Conservation (phyloP, 2,113 vertebrate species). For the Anas platyrhynchos region DNA sequence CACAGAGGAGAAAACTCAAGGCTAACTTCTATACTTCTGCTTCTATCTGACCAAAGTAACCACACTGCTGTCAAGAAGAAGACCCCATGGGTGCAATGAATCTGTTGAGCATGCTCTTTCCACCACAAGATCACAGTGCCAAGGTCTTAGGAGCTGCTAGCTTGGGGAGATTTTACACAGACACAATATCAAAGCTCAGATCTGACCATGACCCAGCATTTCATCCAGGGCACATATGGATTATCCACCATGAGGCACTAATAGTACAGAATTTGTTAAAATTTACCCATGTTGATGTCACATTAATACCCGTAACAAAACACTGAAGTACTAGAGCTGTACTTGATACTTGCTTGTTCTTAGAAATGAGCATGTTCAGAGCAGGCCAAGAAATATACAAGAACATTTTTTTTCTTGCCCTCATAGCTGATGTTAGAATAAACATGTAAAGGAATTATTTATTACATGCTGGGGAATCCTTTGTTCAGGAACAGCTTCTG, state of each 20-base stretch:
- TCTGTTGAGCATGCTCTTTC: not conserved
- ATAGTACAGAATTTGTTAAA: not conserved
- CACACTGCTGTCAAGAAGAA: accelerated
- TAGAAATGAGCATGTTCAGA: not conserved
- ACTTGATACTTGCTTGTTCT: not conserved
- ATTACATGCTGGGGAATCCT: not conserved
- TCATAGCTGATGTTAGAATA: not conserved
- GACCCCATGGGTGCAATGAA: not conserved
- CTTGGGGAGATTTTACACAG: not conserved
- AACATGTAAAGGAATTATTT: not conserved
- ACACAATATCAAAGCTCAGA: not conserved
- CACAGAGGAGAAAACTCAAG: not conserved
- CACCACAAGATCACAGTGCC: not conserved
- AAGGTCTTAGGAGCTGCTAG: not conserved
- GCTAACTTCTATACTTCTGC: not conserved
- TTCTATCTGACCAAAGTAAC: not conserved
- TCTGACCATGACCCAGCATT: accelerated
- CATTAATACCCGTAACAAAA: not conserved
- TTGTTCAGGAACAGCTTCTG: not conserved
- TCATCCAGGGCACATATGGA: not conserved
- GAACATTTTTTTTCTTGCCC: not conserved
- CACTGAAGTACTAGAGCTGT: not conserved
- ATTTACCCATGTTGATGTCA: not conserved
- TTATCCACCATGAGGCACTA: not conserved
- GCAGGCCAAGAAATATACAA: not conserved